phyloP scores from a whole-genome alignment of 2,888 invertebrate genomes.

The Dysmachus trigonus region DNA sequence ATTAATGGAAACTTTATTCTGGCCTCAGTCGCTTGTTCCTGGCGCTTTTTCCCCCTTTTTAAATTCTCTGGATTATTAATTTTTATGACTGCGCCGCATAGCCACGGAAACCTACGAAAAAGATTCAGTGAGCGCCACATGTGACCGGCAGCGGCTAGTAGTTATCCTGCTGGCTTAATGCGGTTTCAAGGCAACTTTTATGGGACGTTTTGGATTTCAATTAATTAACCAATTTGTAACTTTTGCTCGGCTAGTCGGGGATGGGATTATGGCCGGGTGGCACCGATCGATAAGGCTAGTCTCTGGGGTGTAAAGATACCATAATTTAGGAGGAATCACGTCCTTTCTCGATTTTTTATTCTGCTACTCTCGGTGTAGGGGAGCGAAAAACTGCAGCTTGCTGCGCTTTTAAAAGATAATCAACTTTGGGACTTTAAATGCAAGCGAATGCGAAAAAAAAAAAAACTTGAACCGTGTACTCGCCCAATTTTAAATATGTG shows the following conservation, averaged over 20 bases:
- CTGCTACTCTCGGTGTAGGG: background rate
- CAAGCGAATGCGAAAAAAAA: background rate
- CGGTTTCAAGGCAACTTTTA: constrained; percentile 13
- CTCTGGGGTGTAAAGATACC: background rate
- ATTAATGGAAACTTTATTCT: constrained; percentile 46
- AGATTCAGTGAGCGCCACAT: constrained; percentile 30
- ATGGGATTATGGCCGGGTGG: background rate
- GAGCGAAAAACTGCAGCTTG: background rate
- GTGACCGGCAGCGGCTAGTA: background rate
- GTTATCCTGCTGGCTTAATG: background rate
- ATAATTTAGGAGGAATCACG: background rate
- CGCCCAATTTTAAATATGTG: background rate
- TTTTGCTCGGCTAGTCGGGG: background rate
- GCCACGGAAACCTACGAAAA: constrained; percentile 28
- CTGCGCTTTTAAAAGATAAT: background rate
- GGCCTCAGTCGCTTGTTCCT: constrained; percentile 14
- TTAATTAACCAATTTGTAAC: constrained; percentile 27
- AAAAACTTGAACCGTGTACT: background rate
- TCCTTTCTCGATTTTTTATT: background rate
- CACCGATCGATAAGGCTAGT: background rate
- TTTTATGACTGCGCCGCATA: constrained; percentile 33
- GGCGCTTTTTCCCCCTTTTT: constrained; percentile 31
- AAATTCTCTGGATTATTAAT: constrained; percentile 37
- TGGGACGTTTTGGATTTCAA: constrained; percentile 24
- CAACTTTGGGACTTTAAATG: background rate